phyloP scores from a whole-genome alignment of 2,888 invertebrate genomes.

The Macroteleia sp. region DNA sequence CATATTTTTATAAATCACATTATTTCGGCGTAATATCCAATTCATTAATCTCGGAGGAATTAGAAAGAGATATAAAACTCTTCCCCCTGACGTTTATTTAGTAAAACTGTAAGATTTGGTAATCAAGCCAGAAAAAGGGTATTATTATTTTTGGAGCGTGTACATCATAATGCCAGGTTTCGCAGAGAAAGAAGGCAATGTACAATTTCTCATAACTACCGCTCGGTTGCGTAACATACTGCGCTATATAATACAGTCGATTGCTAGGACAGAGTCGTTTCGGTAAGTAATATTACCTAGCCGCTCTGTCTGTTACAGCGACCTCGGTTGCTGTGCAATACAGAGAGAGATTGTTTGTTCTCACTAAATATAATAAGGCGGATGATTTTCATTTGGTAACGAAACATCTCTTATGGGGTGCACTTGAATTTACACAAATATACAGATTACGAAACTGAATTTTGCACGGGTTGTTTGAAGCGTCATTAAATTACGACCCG shows the following conservation, averaged over 20 bases:
- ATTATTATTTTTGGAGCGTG: conserved; percentile 34
- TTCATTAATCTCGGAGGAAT: too few species aligned
- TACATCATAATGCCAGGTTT: conserved; percentile 17
- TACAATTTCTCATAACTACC: too few species aligned
- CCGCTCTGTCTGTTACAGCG: conserved; percentile 62
- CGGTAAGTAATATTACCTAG: conserved; percentile 75
- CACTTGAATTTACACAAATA: not conserved
- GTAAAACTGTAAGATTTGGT: too few species aligned
- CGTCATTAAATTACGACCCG: conserved; percentile 31
- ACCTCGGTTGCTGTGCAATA: conserved; percentile 10
- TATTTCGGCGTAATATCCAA: too few species aligned
- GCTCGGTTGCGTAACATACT: conserved; percentile 38
- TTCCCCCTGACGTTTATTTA: too few species aligned
- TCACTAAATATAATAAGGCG: conserved; percentile 79
- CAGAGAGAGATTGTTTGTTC: conserved; percentile 74
- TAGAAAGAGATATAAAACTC: too few species aligned
- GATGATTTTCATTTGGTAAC: conserved; percentile 56
- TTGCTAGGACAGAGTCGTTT: conserved; percentile 77
- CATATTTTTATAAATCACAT: too few species aligned
- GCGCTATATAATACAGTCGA: conserved; percentile 73
- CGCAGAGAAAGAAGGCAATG: conserved; percentile 1
- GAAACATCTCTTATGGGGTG: conserved; percentile 10
- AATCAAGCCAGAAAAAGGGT: too few species aligned
- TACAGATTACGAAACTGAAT: not conserved
- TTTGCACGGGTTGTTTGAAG: conserved; percentile 15